These are phyloP conservation scores for Pyrrhosoma nymphula DNA, from an alignment of 2,888 invertebrate species.

Conservation along the genomic window DNA sequence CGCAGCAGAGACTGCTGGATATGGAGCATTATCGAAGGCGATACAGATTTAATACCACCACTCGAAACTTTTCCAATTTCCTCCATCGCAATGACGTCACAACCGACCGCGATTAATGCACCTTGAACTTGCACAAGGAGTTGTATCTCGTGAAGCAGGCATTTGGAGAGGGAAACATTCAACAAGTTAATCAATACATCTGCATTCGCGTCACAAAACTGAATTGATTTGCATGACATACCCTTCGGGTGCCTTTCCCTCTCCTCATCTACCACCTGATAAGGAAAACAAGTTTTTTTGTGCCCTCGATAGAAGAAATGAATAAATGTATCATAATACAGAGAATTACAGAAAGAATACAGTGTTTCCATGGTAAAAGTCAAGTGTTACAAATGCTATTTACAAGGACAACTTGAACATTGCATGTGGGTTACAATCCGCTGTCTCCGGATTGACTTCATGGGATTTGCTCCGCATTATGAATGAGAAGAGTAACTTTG, in stretches of 20 bases:
- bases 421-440: too few relatives aligned
- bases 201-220: conserved; percentile 12
- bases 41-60: neutral
- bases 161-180: neutral
- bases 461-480: too few relatives aligned
- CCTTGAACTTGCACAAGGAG: conserved; percentile 22
- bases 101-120: neutral
- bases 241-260: neutral
- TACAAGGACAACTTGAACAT: too few relatives aligned
- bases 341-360: too few relatives aligned
- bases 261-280: too few relatives aligned
- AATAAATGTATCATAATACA: too few relatives aligned
- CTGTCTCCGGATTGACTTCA: too few relatives aligned
- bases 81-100: neutral
- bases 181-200: conserved; percentile 28
- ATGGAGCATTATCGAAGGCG: neutral
- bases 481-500: too few relatives aligned
- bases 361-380: too few relatives aligned
- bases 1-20: neutral
- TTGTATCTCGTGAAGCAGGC: neutral
- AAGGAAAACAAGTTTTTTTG: too few relatives aligned
- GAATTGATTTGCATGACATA: neutral
- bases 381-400: too few relatives aligned
- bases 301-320: too few relatives aligned
- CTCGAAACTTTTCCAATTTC: conserved; percentile 21